Evolutionary conservation across 2,113 vertebrate genomes (phyloP).

Genomic region (Brienomyrus longianalis): DNA sequence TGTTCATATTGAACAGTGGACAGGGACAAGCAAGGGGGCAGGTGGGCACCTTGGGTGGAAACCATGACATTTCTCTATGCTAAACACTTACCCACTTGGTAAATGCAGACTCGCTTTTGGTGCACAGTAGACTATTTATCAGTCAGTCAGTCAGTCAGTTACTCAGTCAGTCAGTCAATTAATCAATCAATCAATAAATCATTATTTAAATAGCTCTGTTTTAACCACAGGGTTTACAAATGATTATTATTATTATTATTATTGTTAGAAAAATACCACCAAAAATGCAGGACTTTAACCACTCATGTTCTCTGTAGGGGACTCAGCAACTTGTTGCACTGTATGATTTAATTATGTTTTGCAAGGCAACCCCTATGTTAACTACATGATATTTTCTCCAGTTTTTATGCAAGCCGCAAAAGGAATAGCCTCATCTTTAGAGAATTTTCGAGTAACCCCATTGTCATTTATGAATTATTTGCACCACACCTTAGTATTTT

Average conservation of each 20-base stretch:
- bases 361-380: background rate
- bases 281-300: too few species aligned
- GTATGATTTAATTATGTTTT: background rate
- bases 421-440: background rate
- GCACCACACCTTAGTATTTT: background rate
- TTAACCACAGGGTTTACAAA: background rate
- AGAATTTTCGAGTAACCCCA: background rate
- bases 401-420: background rate
- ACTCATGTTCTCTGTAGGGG: background rate
- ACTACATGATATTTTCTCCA: background rate
- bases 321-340: background rate
- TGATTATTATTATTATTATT: background rate
- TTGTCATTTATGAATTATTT: background rate
- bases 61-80: conserved; percentile 47
- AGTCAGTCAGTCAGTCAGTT: conserved; percentile 16
- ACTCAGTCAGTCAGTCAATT: background rate
- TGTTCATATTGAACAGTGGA: conserved; percentile 8
- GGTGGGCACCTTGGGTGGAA: conserved; percentile 20
- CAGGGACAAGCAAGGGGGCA: conserved; percentile 26
- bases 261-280: background rate
- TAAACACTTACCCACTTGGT: conserved; percentile 23
- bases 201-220: background rate
- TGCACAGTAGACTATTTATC: conserved; percentile 55
- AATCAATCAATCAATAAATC: background rate
- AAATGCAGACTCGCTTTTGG: conserved; percentile 31